Evolutionary conservation across 2,888 invertebrate genomes (phyloP), one percentile per base, ranked within the genome.

Genomic region (Petrolisthes cinctipes): DNA sequence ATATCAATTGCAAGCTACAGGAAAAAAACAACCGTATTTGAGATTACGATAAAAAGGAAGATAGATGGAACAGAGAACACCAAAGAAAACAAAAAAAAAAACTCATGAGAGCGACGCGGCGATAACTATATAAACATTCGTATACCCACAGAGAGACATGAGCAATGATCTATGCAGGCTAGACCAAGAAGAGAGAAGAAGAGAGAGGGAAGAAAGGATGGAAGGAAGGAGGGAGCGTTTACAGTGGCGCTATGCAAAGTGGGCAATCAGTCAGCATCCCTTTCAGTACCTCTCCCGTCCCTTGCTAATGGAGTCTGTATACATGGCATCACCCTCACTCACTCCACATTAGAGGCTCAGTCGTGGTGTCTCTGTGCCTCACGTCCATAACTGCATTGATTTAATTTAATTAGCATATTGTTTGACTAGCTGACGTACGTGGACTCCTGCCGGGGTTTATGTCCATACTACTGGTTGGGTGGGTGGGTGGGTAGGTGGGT

Each of bases 351-450:
- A 83, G 78, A 66, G n/a, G 7, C 68, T 53, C 57, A 54, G 68
- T 85, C 83, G 66, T 79, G n/a, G 37, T 37, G 84, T 68, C 79
- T 79, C 37, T 68, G n/a, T 56, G 84, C 66, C 68, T 66, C 66
- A n/a, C n/a, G 78, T 78, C 20, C 20, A 56, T 66, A 78, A 85
- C 84, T 73, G 85, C 85, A 81, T 86, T 86, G 85, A 57, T 81
- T 73, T 81, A 56, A 81, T 81, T 76, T 73, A 80, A 86, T 86
- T 86, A 86, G 73, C 85, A 86, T 86, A 86, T 23, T 86, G 85
- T 86, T 86, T 86, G 81, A 68, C 11, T 17, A 80, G 61, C 71
- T 86, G 85, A 80, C 85, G 84, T 17, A 51, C 71, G 17, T 14
- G 17, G 11, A 20, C 20, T 23, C 11, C 37, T 80, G 66, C 76